Evolutionary conservation across 1,140 invertebrate genomes (phyloP).

Genomic region (Drosophila rhopaloa): DNA sequence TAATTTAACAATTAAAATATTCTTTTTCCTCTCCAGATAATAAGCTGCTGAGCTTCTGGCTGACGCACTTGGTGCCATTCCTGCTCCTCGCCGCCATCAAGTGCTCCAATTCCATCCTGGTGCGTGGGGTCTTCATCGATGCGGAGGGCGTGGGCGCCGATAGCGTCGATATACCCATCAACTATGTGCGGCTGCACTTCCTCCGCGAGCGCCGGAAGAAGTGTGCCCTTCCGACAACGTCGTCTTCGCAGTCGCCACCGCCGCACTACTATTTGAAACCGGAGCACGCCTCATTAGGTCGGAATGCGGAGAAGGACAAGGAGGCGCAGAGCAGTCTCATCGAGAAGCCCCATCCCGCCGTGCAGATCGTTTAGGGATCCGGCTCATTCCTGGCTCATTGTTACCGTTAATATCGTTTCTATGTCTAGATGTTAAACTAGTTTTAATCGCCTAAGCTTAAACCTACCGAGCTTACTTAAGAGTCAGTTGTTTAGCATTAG

Average conservation of each 20-base stretch:
- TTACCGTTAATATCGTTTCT: conserved; percentile 36
- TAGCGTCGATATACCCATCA: conserved; percentile 92
- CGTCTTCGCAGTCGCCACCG: conserved; percentile 16
- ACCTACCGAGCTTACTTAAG: conserved; percentile 70
- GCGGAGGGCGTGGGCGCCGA: conserved; percentile 91
- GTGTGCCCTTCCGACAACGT: background rate
- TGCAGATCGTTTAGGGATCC: conserved; percentile 64
- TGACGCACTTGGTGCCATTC: conserved; percentile 90
- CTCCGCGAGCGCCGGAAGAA: conserved; percentile 88
- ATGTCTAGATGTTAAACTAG: conserved; percentile 63
- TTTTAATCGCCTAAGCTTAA: conserved; percentile 65
- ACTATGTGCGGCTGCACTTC: conserved; percentile 91
- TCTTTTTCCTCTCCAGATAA: conserved; percentile 85
- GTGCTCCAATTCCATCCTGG: conserved; percentile 92
- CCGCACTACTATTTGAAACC: conserved; percentile 62
- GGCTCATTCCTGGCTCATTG: background rate
- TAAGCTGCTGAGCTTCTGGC: conserved; percentile 90
- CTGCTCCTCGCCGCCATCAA: conserved; percentile 91
- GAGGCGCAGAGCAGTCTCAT: conserved; percentile 76
- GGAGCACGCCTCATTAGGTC: conserved; percentile 48
- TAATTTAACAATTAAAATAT: background rate
- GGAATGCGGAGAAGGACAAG: conserved; percentile 65
- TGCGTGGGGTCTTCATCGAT: conserved; percentile 93
- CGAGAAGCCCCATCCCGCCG: conserved; percentile 54
- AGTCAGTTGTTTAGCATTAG: conserved; percentile 33